Base-by-base conservation (phyloP, 2,797 vertebrate species). In the Pelodytes ibericus region DNA sequence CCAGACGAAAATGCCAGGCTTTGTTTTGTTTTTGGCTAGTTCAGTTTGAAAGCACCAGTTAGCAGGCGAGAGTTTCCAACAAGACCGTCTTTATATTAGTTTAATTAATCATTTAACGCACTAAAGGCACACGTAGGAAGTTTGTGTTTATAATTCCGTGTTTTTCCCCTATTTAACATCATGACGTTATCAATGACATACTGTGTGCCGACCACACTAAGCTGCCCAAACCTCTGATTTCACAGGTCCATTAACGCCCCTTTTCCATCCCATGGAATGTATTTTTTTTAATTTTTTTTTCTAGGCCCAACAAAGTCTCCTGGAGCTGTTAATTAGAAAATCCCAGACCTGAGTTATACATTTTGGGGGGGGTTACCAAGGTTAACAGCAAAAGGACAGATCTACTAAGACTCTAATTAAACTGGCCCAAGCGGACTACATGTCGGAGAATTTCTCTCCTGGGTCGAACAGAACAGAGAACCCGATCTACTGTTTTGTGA, bases 1-100 rank as follows among this genome's bases (percentile, higher is more conserved):
- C 81, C 88, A 86, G 87, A 82, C 90, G 90, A 86, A 51, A 91
- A 88, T 89, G 68, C 82, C 85, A 83, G 85, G 86, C 89, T 92
- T 93, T 91, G 90, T 90, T 91, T 89, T 85, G 88, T 89, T 88
- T 83, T 86, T 60, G 26, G 66, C 51, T 80, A 83, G 33, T 80
- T 82, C 84, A 0, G 65, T 76, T 86, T 81, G 5, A 77, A 80
- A 80, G 83, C 85, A 80, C 83, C 83, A 82, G 81, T 85, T 81
- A 73, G 1, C 3, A 74, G 41, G 83, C 84, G 56, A 74, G 83
- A 81, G 79, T 39, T 74, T 82, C 82, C 87, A 89, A 91, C 91
- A 92, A 90, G 80, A 88, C 85, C 53, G 83, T 84, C 90, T 92
- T 92, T 92, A 90, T 93, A 88, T 86, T 89, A 84, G 87, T 89